A percentile compares a stretch with the other conserved stretches of the same genome.
Conservation (phyloP, 2,888 invertebrate species). For the Conus canariensis region DNA sequence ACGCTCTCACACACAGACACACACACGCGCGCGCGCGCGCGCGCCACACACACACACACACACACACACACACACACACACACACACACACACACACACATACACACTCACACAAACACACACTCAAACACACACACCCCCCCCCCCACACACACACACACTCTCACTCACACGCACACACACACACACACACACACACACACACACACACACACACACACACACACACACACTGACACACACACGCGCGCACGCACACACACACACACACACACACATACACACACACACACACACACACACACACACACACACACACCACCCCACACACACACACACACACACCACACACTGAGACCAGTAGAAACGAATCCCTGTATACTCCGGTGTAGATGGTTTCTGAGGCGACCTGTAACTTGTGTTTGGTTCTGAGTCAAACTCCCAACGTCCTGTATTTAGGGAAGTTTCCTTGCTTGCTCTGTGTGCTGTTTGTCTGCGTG, state of each 20-base stretch:
- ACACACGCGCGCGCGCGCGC: too few species aligned
- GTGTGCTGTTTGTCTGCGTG: background rate
- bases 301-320: too few species aligned
- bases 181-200: slow-evolving; percentile 18
- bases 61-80: background rate
- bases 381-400: background rate
- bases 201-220: slow-evolving; percentile 7
- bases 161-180: background rate
- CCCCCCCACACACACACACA: background rate
- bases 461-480: background rate
- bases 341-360: background rate
- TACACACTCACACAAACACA: background rate
- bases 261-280: background rate
- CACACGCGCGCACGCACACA: background rate
- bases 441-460: background rate
- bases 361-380: background rate
- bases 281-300: too few species aligned
- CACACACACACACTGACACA: background rate
- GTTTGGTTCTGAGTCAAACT: background rate
- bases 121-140: background rate
- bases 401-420: too few species aligned
- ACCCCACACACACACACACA: too few species aligned
- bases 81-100: slow-evolving; percentile 15
- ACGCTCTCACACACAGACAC: too few species aligned
- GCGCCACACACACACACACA: background rate